Evolutionary conservation across 2,888 invertebrate genomes (phyloP), one percentile per base, ranked within the genome.

Genomic region (Hydroisotoma schaefferi): DNA sequence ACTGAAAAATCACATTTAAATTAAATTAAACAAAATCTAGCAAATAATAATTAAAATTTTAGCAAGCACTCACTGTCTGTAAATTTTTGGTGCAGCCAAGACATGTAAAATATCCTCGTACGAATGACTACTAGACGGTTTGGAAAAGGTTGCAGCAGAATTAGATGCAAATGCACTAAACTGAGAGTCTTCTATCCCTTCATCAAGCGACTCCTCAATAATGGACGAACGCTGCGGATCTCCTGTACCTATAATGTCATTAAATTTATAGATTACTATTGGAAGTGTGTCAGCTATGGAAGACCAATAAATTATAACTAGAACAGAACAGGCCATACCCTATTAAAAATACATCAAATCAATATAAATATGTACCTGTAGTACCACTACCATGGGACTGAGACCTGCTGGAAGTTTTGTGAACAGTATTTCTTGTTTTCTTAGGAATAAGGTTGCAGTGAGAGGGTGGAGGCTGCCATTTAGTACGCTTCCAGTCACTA

Each of bases 401-500:
- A 15, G 15, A 18, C 20, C 40, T 40, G 40, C n/a, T 18, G 5
- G 40, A 40, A 5, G 40, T 20, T 40, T 40, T 40, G 40, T 40
- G 40, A 5, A 40, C 40, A 5, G n/a, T 20, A n/a, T n/a, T n/a
- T 40, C 20, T 40, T 40, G 40, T 18, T 15, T 23, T 25, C 25
- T 18, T 23, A 23, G 46, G 22, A 6, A 46, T 5, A 5, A 52
- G 23, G 22, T 3, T 22, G 22, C 15, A 15, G 37, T 52, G 52
- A 4, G 52, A 52, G 5, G 52, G 52, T 18, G 52, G 52, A 3
- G 28, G 52, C 23, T 52, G 52, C 52, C 52, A 37, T 37, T 52
- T 52, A 4, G 38, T 22, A 8, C 52, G 33, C 22, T 52, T 52
- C 33, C 37, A 23, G 28, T 52, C 52, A 25, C 29, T 49, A 8